Evolutionary conservation across 2,113 vertebrate species (phyloP).

Genomic region (Scytalopus superciliaris): DNA sequence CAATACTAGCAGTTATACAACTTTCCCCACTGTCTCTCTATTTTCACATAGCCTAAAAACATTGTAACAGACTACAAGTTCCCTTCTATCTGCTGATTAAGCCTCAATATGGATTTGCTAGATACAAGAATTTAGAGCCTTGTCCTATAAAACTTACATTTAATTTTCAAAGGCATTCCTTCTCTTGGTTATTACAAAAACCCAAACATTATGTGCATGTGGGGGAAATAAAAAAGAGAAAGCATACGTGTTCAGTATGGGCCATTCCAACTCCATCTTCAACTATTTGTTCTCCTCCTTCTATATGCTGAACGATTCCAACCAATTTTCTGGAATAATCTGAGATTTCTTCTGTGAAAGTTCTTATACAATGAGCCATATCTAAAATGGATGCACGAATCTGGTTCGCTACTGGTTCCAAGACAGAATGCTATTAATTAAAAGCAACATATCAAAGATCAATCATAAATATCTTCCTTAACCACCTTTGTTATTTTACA

Average conservation of each 20-base stretch:
- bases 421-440: conserved; percentile 85
- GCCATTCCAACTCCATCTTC: conserved; percentile 95
- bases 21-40: not conserved
- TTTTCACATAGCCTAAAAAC: not conserved
- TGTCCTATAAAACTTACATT: not conserved
- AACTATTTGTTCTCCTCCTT: conserved; percentile 97
- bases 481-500: not conserved
- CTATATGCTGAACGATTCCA: conserved; percentile 96
- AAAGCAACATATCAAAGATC: conserved; percentile 13
- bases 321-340: conserved; percentile 97
- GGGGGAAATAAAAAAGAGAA: not conserved
- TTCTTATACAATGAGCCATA: conserved; percentile 98
- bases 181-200: not conserved
- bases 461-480: not conserved
- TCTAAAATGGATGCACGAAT: conserved; percentile 97
- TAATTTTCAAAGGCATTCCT: not conserved
- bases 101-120: not conserved
- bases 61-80: not conserved
- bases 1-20: not conserved
- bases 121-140: not conserved
- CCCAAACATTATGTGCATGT: not conserved
- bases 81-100: not conserved
- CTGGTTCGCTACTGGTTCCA: conserved; percentile 95
- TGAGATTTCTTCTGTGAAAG: conserved; percentile 97
- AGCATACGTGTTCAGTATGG: conserved; percentile 93